phyloP scores from a whole-genome alignment of 2,888 invertebrate genomes.

The Agonopterix alstromeriana region DNA sequence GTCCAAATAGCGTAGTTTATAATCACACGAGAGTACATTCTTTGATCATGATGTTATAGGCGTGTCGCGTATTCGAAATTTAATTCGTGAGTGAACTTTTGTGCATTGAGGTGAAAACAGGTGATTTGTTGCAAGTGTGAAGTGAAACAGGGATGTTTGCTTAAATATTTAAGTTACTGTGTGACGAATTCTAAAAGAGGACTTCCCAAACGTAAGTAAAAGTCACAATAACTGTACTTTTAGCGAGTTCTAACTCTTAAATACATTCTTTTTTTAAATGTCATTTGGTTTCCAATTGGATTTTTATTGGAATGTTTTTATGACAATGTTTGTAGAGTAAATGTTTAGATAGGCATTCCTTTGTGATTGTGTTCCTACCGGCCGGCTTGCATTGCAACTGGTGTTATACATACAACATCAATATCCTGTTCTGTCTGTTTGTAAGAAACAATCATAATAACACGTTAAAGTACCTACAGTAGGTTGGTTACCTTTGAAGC shows the following conservation, averaged over 20 bases:
- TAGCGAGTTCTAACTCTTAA: conserved; percentile 16
- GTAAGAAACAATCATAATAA: no score
- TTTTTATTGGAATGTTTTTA: conserved; percentile 29
- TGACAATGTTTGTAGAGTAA: no score
- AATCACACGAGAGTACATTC: neutral
- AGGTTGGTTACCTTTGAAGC: no score
- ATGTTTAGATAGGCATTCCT: no score
- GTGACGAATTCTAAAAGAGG: conserved; percentile 28
- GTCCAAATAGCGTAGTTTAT: conserved; percentile 1
- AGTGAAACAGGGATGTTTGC: conserved; percentile 32
- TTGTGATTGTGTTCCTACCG: no score
- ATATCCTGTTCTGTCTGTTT: no score
- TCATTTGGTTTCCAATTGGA: conserved; percentile 25
- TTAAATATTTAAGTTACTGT: conserved; percentile 54
- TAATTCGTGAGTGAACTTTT: conserved; percentile 45
- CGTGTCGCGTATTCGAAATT: conserved; percentile 59
- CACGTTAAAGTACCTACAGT: no score
- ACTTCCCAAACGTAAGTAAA: conserved; percentile 60
- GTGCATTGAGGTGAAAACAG: conserved; percentile 52
- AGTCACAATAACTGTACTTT: conserved; percentile 52
- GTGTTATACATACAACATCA: no score
- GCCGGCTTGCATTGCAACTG: no score
- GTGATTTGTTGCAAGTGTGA: conserved; percentile 36
- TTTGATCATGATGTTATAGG: conserved; percentile 24
- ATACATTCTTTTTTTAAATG: conserved; percentile 6